A percentile compares a stretch with the other conserved stretches of the same genome.
Evolutionary conservation across 2,113 vertebrate species (phyloP).

Genomic region (Ia io): DNA sequence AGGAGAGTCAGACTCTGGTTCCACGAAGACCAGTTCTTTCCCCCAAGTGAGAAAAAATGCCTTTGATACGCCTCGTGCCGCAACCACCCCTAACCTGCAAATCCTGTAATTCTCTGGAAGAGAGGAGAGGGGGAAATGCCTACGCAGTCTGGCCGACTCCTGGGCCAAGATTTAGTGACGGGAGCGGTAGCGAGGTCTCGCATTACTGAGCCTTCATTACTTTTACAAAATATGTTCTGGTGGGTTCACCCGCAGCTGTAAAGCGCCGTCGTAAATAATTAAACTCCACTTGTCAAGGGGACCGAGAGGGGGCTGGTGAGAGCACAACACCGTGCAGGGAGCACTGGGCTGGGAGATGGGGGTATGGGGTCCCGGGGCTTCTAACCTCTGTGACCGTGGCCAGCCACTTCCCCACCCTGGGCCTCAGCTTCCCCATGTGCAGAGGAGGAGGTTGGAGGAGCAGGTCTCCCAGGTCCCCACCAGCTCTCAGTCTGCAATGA

Average conservation of each 20-base stretch:
- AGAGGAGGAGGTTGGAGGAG: background rate
- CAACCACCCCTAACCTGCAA: background rate
- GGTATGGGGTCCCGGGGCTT: background rate
- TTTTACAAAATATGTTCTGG: slow-evolving; percentile 70
- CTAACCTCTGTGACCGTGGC: background rate
- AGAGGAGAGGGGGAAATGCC: background rate
- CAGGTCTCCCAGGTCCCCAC: background rate
- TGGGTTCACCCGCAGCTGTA: slow-evolving; percentile 53
- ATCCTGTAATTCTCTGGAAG: background rate
- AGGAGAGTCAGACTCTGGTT: background rate
- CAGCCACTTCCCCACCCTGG: rapidly evolving
- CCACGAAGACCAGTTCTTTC: background rate
- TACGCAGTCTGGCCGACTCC: background rate
- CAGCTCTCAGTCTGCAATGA: rapidly evolving
- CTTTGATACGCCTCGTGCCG: background rate
- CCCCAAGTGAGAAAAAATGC: background rate
- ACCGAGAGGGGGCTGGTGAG: background rate
- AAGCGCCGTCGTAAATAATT: slow-evolving; percentile 73
- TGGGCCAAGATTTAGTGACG: slow-evolving; percentile 62
- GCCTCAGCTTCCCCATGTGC: rapidly evolving
- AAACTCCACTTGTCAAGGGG: slow-evolving; percentile 69
- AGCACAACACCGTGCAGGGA: rapidly evolving
- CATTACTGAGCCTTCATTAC: slow-evolving; percentile 76
- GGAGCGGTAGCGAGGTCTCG: slow-evolving; percentile 50
- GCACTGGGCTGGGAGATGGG: background rate